These are phyloP conservation scores for Mythimna pallens DNA, from an alignment of 2,888 invertebrate species.

Conservation along the genomic window DNA sequence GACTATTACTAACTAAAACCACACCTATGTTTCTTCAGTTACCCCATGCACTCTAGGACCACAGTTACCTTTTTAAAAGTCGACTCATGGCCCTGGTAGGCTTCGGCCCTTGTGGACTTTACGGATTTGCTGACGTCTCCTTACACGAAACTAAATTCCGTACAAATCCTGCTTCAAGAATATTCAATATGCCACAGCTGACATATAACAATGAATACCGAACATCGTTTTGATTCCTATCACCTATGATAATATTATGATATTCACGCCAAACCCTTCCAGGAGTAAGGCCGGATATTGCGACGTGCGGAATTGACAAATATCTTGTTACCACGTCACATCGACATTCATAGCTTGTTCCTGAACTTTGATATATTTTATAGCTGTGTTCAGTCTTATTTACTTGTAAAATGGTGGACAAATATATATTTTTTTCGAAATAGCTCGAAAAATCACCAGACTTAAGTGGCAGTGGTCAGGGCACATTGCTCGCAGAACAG, in stretches of 20 bases:
- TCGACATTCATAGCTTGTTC: constrained; percentile 24
- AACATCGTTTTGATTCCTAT: constrained; percentile 4
- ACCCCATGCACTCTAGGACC: no score
- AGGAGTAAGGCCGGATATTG: constrained; percentile 28
- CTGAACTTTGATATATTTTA: constrained; percentile 12
- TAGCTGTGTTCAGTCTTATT: background rate
- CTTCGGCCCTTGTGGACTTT: no score
- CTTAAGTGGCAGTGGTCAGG: no score
- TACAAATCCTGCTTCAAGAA: background rate
- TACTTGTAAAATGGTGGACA: background rate
- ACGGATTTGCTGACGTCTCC: no score
- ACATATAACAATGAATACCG: constrained; percentile 1
- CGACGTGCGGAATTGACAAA: constrained; percentile 23
- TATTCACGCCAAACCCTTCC: constrained; percentile 18
- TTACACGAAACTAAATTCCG: background rate
- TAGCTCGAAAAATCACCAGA: no score
- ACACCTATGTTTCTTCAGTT: no score
- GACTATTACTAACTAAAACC: no score
- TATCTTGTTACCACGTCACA: constrained; percentile 18
- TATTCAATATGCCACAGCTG: background rate
- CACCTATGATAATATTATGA: constrained; percentile 13
- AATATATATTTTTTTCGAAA: background rate
- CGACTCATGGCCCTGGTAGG: no score
- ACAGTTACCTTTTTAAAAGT: no score
- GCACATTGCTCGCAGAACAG: no score